A percentile compares a stretch with the other conserved stretches of the same genome.
phyloP scores from a whole-genome alignment of 1,140 invertebrate species.

The Luehdorfia chinensis region DNA sequence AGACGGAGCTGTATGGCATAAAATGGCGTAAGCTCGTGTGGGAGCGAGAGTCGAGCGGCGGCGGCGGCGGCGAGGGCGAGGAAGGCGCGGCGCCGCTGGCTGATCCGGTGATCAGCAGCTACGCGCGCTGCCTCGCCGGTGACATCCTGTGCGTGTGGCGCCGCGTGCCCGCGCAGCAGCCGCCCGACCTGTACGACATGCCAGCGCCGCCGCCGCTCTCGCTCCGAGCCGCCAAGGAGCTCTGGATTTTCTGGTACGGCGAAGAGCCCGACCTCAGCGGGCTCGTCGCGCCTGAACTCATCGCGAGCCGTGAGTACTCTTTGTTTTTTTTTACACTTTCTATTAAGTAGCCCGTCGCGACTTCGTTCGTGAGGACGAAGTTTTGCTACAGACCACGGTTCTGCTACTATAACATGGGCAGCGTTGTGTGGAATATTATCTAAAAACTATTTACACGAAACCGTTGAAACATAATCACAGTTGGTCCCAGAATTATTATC shows the following conservation, averaged over 20 bases:
- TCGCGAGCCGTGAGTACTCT: constrained; percentile 83
- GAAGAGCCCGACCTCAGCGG: constrained; percentile 95
- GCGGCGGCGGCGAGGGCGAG: constrained; percentile 74
- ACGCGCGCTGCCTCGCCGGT: constrained; percentile 93
- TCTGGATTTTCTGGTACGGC: constrained; percentile 99
- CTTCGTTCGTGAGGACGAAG: no score
- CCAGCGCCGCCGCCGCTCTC: constrained; percentile 82
- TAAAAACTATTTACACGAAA: no score
- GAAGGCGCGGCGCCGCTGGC: constrained; percentile 85
- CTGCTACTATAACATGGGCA: background rate
- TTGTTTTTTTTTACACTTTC: constrained; percentile 1
- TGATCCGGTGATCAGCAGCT: constrained; percentile 95
- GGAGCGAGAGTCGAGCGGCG: constrained; percentile 82
- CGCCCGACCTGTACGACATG: constrained; percentile 80
- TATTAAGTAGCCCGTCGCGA: background rate
- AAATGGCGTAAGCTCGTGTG: constrained; percentile 97
- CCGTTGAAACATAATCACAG: no score
- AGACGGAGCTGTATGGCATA: constrained; percentile 99
- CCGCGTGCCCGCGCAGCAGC: constrained; percentile 81
- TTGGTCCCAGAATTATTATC: no score
- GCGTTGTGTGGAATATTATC: no score
- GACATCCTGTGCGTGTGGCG: constrained; percentile 98
- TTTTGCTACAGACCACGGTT: background rate
- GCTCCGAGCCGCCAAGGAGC: constrained; percentile 91
- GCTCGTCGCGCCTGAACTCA: constrained; percentile 87